Evolutionary conservation across 1,140 invertebrate genomes (phyloP), one percentile per base, ranked within the genome.

Genomic region (Battus philenor): DNA sequence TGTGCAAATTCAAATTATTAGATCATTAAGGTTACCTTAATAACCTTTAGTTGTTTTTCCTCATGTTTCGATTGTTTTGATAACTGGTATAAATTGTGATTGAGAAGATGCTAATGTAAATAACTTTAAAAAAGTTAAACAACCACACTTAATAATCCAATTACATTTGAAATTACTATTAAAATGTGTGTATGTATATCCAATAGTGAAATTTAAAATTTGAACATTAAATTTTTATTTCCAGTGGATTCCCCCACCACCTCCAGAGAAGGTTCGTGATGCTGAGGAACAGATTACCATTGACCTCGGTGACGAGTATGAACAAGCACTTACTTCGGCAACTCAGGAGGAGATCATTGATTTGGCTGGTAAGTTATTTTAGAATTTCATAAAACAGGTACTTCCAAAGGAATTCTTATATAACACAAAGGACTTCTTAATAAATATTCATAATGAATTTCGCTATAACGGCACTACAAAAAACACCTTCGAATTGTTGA

Each of bases 261-360:
- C 92, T 24, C 89, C 90, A 16, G 80, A 89, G 31, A 93, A 93
- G 79, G 89, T 94, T 64, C 90, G 93, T 69, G 93, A 95, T 65
- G 93, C 90, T 12, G 94, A 97, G 13, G 95, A 97, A 85, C 93
- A 96, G 79, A 97, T 97, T 68, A 91, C 94, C 31, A 94, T 97
- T 64, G 95, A 97, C 85, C 89, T 98, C 58, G 96, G 96, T 53
- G 97, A 98, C 77, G 97, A 99, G 80, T 98, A 97, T 86, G 97
- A 98, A 82, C 90, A 93, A 71, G 97, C 98, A n/a, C 88, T 99
- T 10, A 90, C 88, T 9, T 88, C 89, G 60, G 98, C 98, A 22
- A 91, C 95, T 52, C 98, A 99, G 88, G 96, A 98, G 86, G 98
- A 99, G 90, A 94, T 99, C 55, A 99, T 99, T 61, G 98, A 99